Base-by-base conservation (phyloP, 2,113 vertebrate species). In the Centrocercus urophasianus region DNA sequence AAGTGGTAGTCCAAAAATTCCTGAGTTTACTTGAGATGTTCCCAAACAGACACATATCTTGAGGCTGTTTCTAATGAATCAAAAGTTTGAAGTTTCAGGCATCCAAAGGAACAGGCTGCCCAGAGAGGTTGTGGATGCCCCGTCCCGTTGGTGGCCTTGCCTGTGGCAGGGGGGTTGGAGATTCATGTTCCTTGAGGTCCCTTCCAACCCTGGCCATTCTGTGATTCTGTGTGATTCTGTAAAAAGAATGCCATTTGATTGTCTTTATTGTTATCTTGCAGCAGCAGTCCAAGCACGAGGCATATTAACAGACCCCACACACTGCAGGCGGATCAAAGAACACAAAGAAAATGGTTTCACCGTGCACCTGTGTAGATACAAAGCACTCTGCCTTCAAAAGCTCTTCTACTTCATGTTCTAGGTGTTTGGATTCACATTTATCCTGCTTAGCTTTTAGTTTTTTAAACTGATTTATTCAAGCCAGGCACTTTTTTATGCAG, bases 261-360 rank as follows among this genome's bases (percentile, higher is more conserved):
- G 17, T 36, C 73, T 83, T 71, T 38, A 25, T 3, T 77, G 4
- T 43, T 86, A 38, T 13, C 54, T 47, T 18, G 4, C 36, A 56
- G 28, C 24, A 45, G n/a, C 8, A 83, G n/a, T 66, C 13, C 64
- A 15, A 3, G 2, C 19, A 36, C 27, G 28, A 14, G 47, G n/a
- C 67, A 73, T 6, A 24, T 13, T 21, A 54, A 28, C 45, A 77
- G 85, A 50, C 8, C 11, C 10, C 4, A 13, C 21, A 30, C 3
- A 3, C 0, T 0, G 25, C n/a, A 32, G 0, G 1, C 50, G 56
- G 50, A 45, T 14, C 3, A 27, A 8, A 67, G 76, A 25, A 93
- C 83, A 70, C 10, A 88, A 74, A 52, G 17, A 43, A 83, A 76
- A 36, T 4, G 34, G 4, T n/a, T 74, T 75, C 22, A 22, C 25